Evolutionary conservation across 2,888 invertebrate species (phyloP).

Genomic region (Orthosia incerta): DNA sequence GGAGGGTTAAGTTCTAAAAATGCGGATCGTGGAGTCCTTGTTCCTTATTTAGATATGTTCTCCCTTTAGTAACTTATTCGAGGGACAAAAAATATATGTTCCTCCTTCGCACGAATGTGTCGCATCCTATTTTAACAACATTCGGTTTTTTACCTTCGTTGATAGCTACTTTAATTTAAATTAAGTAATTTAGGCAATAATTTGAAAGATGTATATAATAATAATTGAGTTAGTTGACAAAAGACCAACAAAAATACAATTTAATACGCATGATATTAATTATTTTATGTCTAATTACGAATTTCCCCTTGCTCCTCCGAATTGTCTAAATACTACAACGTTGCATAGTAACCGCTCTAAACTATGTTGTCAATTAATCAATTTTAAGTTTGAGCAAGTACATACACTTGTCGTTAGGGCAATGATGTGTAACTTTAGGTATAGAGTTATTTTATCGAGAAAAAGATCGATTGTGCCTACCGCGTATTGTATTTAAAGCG

Average conservation of each 20-base stretch:
- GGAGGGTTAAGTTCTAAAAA: conserved; percentile 31
- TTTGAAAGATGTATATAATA: too few species aligned
- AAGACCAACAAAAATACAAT: not conserved
- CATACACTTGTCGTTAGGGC: conserved; percentile 60
- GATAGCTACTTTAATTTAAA: not conserved
- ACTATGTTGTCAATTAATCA: conserved; percentile 61
- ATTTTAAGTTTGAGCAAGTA: conserved; percentile 44
- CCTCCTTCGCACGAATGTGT: not conserved
- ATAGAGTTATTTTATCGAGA: conserved; percentile 17
- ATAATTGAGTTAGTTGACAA: not conserved
- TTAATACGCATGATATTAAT: not conserved
- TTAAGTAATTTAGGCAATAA: too few species aligned
- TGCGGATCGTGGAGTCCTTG: conserved; percentile 17
- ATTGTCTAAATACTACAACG: conserved; percentile 51
- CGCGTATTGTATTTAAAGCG: not conserved
- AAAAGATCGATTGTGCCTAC: not conserved
- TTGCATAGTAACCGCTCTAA: conserved; percentile 49
- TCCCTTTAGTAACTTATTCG: conserved; percentile 13
- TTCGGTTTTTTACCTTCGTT: not conserved
- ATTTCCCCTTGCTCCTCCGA: conserved; percentile 42
- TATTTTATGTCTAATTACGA: not conserved
- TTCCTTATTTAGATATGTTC: conserved; percentile 27
- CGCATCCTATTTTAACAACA: not conserved
- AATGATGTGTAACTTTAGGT: conserved; percentile 13
- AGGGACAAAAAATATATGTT: not conserved